Evolutionary conservation across 2,888 invertebrate genomes (phyloP).

Genomic region (Aphodius sticticus): DNA sequence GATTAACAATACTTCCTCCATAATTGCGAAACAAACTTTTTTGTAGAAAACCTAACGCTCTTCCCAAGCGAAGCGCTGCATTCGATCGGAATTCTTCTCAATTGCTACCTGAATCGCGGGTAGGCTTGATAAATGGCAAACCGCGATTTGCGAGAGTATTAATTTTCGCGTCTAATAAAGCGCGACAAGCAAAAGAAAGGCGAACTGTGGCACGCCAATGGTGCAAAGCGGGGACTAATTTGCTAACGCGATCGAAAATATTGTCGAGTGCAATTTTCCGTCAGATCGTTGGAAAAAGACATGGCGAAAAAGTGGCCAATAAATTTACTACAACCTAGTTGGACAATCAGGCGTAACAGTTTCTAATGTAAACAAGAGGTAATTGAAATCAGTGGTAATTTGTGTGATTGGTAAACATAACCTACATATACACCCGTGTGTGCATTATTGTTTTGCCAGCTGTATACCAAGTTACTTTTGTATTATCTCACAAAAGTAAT

Average conservation of each 20-base stretch:
- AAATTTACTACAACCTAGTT: background rate
- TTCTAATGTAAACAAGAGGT: background rate
- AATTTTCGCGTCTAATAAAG: background rate
- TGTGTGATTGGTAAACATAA: background rate
- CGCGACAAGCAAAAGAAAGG: background rate
- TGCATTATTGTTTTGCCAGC: too few relatives aligned
- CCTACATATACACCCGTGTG: background rate
- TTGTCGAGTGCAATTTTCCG: background rate
- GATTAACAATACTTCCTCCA: background rate
- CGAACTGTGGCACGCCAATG: background rate
- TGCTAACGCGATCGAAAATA: conserved; percentile 4
- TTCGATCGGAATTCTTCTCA: background rate
- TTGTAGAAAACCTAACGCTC: background rate
- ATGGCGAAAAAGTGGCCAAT: background rate
- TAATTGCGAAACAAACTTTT: background rate
- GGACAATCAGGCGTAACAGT: background rate
- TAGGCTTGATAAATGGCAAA: background rate
- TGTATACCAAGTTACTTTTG: too few relatives aligned
- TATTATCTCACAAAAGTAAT: too few relatives aligned
- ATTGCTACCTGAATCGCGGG: background rate
- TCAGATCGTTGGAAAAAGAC: background rate
- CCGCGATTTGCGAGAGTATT: background rate
- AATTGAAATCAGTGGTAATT: background rate
- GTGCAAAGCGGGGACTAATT: background rate
- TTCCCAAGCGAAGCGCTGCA: background rate